A percentile compares a stretch with the other conserved stretches of the same genome.
phyloP scores from a whole-genome alignment of 2,797 vertebrate genomes.

The Tapera naevia region DNA sequence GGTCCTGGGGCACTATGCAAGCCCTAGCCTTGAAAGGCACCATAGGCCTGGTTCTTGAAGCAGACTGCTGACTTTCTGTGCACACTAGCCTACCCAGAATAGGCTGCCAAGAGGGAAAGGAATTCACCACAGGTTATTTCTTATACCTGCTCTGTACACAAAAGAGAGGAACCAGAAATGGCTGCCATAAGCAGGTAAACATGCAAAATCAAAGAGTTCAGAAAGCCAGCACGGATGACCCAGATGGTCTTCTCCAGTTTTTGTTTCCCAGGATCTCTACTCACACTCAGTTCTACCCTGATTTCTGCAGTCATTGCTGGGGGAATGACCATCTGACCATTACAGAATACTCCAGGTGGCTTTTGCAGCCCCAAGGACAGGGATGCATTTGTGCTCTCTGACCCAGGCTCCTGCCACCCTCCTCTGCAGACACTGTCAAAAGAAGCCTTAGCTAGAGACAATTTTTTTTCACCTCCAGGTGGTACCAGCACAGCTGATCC shows the following conservation, averaged over 20 bases:
- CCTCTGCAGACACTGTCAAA: not conserved
- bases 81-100: not conserved
- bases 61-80: not conserved
- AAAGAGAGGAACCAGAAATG: not conserved
- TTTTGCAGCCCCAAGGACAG: not conserved
- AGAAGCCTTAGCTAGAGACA: not conserved
- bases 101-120: not conserved
- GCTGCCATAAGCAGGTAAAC: not conserved
- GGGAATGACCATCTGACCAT: not conserved
- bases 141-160: not conserved
- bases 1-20: not conserved
- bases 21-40: not conserved
- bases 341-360: not conserved
- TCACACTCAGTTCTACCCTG: not conserved
- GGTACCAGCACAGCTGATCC: rapidly evolving
- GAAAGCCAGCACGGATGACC: not conserved
- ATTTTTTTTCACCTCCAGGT: not conserved
- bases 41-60: not conserved
- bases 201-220: not conserved
- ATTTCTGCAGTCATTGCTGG: not conserved
- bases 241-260: not conserved
- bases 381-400: not conserved
- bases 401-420: not conserved
- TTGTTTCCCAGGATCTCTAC: not conserved
- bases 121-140: not conserved